Conservation (phyloP, 2,797 vertebrate genomes). For the Pangasius mekongensis region DNA sequence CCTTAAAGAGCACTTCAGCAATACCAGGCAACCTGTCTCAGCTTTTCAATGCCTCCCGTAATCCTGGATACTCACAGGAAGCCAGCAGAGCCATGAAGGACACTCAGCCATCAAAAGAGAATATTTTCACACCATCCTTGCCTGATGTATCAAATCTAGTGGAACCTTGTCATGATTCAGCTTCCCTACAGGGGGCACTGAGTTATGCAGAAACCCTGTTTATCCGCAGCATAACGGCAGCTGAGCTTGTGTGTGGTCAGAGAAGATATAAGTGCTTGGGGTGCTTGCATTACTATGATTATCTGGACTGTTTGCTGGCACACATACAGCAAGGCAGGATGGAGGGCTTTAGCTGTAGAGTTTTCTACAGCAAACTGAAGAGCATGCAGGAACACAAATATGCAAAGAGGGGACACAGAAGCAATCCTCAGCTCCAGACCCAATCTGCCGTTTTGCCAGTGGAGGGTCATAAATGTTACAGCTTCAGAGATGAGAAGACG, state of each 20-base stretch:
- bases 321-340: constrained; percentile 48
- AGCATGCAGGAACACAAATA: constrained; percentile 29
- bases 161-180: neutral
- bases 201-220: constrained; percentile 38
- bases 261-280: constrained; percentile 51
- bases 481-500: constrained; percentile 37
- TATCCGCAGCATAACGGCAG: constrained; percentile 38
- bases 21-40: neutral
- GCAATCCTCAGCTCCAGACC: neutral
- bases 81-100: neutral
- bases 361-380: constrained; percentile 49
- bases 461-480: neutral
- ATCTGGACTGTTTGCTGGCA: constrained; percentile 30
- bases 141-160: constrained; percentile 1
- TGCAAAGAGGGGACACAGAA: neutral
- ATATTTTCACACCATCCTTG: neutral
- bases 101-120: constrained; percentile 6
- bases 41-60: constrained; percentile 8
- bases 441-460: neutral
- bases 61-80: constrained; percentile 8
- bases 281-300: constrained; percentile 41
- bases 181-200: neutral
- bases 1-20: neutral
- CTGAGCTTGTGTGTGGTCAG: constrained; percentile 45
- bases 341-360: constrained; percentile 36